A percentile compares a stretch with the other conserved stretches of the same genome.
Evolutionary conservation across 2,888 invertebrate genomes (phyloP).

Genomic region (Zygogramma bicolorata): DNA sequence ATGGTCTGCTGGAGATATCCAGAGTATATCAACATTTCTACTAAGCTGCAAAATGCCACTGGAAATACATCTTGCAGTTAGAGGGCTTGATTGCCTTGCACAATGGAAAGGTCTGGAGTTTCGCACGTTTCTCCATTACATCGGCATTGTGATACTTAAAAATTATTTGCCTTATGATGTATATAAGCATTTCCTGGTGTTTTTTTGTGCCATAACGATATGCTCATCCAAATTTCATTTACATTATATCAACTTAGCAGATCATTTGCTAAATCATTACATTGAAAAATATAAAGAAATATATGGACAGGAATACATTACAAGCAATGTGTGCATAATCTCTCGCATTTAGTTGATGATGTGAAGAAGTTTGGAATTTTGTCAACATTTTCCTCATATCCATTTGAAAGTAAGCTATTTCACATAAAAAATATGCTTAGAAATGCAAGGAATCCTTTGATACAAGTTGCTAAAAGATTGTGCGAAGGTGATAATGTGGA

Average conservation of each 20-base stretch:
- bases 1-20: slow-evolving; percentile 21
- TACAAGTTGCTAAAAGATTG: slow-evolving; percentile 39
- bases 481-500: slow-evolving; percentile 30
- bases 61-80: slow-evolving; percentile 28
- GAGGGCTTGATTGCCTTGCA: slow-evolving; percentile 23
- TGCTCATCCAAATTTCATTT: slow-evolving; percentile 21
- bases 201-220: slow-evolving; percentile 32
- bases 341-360: slow-evolving; percentile 52
- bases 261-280: neutral
- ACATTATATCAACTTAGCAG: slow-evolving; percentile 15
- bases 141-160: slow-evolving; percentile 28
- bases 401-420: slow-evolving; percentile 56
- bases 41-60: slow-evolving; percentile 26
- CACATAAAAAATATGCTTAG: slow-evolving; percentile 33
- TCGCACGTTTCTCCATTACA: slow-evolving; percentile 29
- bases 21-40: slow-evolving; percentile 25
- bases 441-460: slow-evolving; percentile 34
- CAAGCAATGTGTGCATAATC: slow-evolving; percentile 35
- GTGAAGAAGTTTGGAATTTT: slow-evolving; percentile 48
- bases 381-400: slow-evolving; percentile 56
- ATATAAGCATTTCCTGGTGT: slow-evolving; percentile 27
- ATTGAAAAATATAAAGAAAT: neutral
- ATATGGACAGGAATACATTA: slow-evolving; percentile 34
- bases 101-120: slow-evolving; percentile 30
- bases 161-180: slow-evolving; percentile 24